phyloP scores from a whole-genome alignment of 2,888 invertebrate genomes.

The Aporophyla lueneburgensis region DNA sequence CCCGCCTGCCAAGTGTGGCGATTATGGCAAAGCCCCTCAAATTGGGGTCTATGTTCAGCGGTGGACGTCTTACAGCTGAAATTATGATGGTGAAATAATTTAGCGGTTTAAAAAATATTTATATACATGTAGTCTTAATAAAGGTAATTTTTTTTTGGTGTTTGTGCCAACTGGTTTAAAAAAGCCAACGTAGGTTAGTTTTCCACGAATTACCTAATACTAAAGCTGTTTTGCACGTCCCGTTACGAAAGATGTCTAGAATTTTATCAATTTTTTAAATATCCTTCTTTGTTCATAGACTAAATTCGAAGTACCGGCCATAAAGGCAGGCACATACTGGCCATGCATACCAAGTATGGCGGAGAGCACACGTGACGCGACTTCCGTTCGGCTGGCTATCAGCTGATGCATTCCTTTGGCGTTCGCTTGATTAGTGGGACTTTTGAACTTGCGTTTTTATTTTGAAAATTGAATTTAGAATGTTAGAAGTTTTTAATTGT shows the following conservation, averaged over 20 bases:
- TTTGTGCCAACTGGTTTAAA: no score
- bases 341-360: constrained; percentile 79
- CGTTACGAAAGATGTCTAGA: constrained; percentile 47
- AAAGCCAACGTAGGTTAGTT: no score
- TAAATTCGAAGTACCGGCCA: constrained; percentile 63
- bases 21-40: no score
- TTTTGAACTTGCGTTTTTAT: constrained; percentile 44
- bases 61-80: no score
- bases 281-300: constrained; percentile 62
- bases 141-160: no score
- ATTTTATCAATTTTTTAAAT: constrained; percentile 46
- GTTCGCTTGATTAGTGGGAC: constrained; percentile 48
- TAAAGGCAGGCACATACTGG: constrained; percentile 69
- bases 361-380: constrained; percentile 80
- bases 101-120: no score
- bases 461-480: constrained; percentile 29
- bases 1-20: no score
- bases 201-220: neutral
- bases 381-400: constrained; percentile 77
- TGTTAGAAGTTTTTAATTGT: neutral
- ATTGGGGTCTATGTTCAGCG: no score
- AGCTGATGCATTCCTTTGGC: constrained; percentile 71
- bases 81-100: no score
- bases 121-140: no score
- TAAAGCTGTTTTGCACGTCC: neutral